Base-by-base conservation (phyloP, 2,113 vertebrate species). In the Myodes glareolus region DNA sequence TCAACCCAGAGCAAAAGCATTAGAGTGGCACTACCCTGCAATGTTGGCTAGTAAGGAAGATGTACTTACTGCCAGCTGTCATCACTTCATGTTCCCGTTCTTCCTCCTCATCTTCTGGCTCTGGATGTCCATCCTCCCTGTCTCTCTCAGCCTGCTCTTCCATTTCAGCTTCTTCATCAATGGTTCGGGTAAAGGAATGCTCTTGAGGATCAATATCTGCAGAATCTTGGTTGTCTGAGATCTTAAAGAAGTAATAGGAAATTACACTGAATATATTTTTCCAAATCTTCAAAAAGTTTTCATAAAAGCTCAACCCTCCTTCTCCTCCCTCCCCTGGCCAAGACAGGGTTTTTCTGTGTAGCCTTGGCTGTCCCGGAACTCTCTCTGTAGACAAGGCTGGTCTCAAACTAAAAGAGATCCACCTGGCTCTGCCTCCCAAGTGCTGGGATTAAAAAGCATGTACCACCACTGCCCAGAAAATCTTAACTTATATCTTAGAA, bases 141-240 rank as follows among this genome's bases (percentile, higher is more conserved):
- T 99, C 99, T 6, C 99, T 98, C 96, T 99, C 99, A 10, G 99
- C 99, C 95, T 99, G 98, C 95, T 99, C 99, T 84, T 99, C 99
- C 96, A 99, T 98, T 98, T 99, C 99, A 0, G 99, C 99, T 98
- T 99, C 99, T 96, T 99, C 99, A 67, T 99, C 99, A 85, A 99
- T 99, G 95, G 99, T 99, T 63, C 99, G 99, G 9, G 99, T 99
- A 97, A 99, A 99, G 7, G 99, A 99, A 97, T 99, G 99, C 52
- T 99, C 99, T 97, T 99, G 99, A 85, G 99, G 98, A 97, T 99
- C 99, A 97, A 99, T 96, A 97, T 99, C 99, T 97, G 99, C 98
- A 65, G 99, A 99, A 72, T 99, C 99, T 96, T 99, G 99, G 88
- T 99, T 99, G 97, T 99, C 99, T 55, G 99, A 99, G 93, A 99